These are phyloP conservation scores for Ophioderma brevispina DNA, from an alignment of 35 echinoderm and acorn worm species.

Conservation along the genomic window DNA sequence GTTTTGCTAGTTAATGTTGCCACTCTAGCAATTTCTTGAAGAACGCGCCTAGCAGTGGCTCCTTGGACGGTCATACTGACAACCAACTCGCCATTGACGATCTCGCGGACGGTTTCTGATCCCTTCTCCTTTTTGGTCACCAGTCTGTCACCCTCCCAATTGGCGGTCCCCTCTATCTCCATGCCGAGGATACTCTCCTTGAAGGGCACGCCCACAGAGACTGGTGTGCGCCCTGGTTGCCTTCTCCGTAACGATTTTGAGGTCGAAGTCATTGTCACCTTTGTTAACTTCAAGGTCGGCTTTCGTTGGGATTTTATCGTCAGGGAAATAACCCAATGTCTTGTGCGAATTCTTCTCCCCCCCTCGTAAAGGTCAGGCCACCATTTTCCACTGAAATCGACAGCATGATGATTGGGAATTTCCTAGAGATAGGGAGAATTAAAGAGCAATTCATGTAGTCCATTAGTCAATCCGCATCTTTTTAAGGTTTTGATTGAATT, in stretches of 20 bases:
- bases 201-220: neutral
- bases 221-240: neutral
- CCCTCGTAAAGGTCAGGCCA: neutral
- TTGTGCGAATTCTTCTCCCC: neutral
- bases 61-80: conserved; percentile 38
- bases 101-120: conserved; percentile 14
- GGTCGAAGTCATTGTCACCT: neutral
- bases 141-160: conserved; percentile 55
- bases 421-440: too few species aligned
- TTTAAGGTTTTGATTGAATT: too few species aligned
- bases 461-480: too few species aligned
- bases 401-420: neutral
- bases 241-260: neutral
- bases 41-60: neutral
- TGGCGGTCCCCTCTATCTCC: conserved; percentile 24
- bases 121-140: conserved; percentile 48
- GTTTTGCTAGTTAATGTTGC: too few species aligned
- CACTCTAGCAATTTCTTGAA: conserved; percentile 10
- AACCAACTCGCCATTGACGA: conserved; percentile 45
- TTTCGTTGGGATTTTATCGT: neutral
- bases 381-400: conserved; percentile 25
- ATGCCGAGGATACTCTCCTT: conserved; percentile 15
- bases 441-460: too few species aligned
- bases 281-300: neutral
- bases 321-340: neutral